Evolutionary conservation across 2,888 invertebrate genomes (phyloP).

Genomic region (Trichogramma evanescens): DNA sequence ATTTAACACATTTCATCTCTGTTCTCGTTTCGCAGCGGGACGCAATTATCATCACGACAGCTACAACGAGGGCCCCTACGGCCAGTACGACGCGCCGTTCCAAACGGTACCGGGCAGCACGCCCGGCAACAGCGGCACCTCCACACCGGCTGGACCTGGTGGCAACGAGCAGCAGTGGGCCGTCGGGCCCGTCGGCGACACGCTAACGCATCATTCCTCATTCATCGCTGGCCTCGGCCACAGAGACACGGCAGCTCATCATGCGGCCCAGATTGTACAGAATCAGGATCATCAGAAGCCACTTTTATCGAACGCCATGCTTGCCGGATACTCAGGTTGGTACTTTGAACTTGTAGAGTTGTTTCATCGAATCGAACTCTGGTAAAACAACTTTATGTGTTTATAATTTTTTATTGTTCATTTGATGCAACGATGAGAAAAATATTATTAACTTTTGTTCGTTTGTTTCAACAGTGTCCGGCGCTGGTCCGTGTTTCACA

Average conservation of each 20-base stretch:
- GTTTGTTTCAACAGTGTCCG: slow-evolving; percentile 28
- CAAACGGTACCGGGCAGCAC: slow-evolving; percentile 67
- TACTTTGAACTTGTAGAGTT: not conserved
- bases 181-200: slow-evolving; percentile 45
- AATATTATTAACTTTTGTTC: slow-evolving; percentile 2
- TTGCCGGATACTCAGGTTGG: slow-evolving; percentile 51
- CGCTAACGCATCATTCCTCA: slow-evolving; percentile 52
- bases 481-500: slow-evolving; percentile 58
- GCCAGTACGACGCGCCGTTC: slow-evolving; percentile 63
- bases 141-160: slow-evolving; percentile 34
- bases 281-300: slow-evolving; percentile 52
- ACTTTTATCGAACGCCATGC: slow-evolving; percentile 53
- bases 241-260: slow-evolving; percentile 43
- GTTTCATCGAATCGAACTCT: not conserved
- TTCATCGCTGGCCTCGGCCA: slow-evolving; percentile 48
- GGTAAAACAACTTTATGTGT: too few relatives aligned
- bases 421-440: too few relatives aligned
- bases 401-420: too few relatives aligned
- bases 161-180: slow-evolving; percentile 53
- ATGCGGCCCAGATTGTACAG: slow-evolving; percentile 38
- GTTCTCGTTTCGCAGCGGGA: slow-evolving; percentile 25
- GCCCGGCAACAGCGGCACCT: slow-evolving; percentile 41
- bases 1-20: too few relatives aligned
- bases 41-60: slow-evolving; percentile 48
- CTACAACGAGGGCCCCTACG: slow-evolving; percentile 52